Conservation (phyloP, 2,797 vertebrate genomes). For the Hoplostethus mediterraneus region DNA sequence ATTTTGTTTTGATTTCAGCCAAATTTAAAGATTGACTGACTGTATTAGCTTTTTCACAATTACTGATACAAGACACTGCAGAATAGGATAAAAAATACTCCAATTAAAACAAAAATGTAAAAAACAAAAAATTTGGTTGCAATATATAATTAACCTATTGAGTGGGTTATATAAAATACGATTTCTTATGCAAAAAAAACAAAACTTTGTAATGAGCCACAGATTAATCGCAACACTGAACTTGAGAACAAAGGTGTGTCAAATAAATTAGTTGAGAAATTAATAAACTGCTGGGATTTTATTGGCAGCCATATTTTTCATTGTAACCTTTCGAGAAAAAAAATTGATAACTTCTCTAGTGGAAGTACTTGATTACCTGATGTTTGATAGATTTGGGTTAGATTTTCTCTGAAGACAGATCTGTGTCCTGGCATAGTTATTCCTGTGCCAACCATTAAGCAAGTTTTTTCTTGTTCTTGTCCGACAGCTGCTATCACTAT, state of each 20-base stretch:
- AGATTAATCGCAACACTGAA: slow-evolving; percentile 1
- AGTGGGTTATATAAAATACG: no score
- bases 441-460: slow-evolving; percentile 57
- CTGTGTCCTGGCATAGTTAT: slow-evolving; percentile 32
- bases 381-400: slow-evolving; percentile 52
- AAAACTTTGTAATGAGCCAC: neutral
- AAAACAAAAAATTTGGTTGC: no score
- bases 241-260: slow-evolving; percentile 8
- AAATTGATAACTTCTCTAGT: slow-evolving; percentile 19
- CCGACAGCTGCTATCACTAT: slow-evolving; percentile 66
- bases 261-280: slow-evolving; percentile 41
- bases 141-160: no score
- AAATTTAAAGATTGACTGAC: neutral
- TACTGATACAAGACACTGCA: neutral
- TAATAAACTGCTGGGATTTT: slow-evolving; percentile 54
- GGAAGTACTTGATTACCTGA: slow-evolving; percentile 44
- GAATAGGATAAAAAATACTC: neutral
- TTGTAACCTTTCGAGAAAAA: slow-evolving; percentile 40
- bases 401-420: slow-evolving; percentile 64
- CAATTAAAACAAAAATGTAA: neutral
- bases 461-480: slow-evolving; percentile 39
- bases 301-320: slow-evolving; percentile 52
- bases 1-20: neutral
- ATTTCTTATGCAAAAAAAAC: neutral
- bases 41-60: neutral